Percentiles rank a stretch among this genome's conserved stretches.
phyloP scores from a whole-genome alignment of 2,888 invertebrate genomes.

The Strigamia crassipes region DNA sequence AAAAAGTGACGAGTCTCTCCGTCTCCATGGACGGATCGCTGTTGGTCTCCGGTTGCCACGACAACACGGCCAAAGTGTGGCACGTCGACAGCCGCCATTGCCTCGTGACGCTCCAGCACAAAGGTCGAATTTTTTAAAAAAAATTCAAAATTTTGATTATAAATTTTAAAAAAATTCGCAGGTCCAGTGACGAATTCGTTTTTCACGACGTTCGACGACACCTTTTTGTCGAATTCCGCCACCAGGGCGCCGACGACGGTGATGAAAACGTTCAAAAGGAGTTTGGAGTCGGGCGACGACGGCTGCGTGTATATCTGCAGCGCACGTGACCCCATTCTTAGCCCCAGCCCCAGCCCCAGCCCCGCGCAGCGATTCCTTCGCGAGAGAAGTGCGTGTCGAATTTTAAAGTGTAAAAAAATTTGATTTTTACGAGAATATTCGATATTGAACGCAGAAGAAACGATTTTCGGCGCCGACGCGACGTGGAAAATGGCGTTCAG shows the following conservation, averaged over 20 bases:
- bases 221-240: not conserved
- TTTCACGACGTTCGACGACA: not conserved
- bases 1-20: conserved; percentile 69
- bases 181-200: conserved; percentile 27
- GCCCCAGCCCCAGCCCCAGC: too few relatives aligned
- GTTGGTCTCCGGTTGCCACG: conserved; percentile 76
- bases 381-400: not conserved
- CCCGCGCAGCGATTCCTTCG: not conserved
- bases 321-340: not conserved
- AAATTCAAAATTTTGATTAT: too few relatives aligned
- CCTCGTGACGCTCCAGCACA: conserved; percentile 70
- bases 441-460: not conserved
- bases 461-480: not conserved
- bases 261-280: not conserved
- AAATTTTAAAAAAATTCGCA: not conserved
- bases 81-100: conserved; percentile 77
- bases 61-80: conserved; percentile 78
- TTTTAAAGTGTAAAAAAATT: not conserved
- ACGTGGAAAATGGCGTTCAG: not conserved
- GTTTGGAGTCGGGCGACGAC: not conserved
- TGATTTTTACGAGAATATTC: not conserved
- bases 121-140: conserved; percentile 63
- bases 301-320: not conserved
- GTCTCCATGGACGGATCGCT: conserved; percentile 73
- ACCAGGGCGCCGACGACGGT: not conserved